Percentiles rank a stretch among this genome's conserved stretches.
Conservation (phyloP, 2,113 vertebrate genomes). For the Notechis scutatus region DNA sequence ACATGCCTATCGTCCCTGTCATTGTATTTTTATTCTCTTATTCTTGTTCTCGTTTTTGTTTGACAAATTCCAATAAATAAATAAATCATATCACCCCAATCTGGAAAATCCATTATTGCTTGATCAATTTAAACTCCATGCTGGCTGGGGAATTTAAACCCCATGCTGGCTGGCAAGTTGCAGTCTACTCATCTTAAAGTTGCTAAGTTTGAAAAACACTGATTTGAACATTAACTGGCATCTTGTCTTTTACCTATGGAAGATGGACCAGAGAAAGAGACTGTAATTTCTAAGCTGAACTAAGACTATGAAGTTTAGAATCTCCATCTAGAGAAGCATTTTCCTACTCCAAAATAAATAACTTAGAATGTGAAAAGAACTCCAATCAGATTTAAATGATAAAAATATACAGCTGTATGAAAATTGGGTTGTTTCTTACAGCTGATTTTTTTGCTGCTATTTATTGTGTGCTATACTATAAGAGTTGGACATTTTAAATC, state of each 20-base stretch:
- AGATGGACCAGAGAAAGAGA: background rate
- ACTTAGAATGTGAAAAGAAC: background rate
- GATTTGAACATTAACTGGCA: background rate
- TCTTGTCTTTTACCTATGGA: background rate
- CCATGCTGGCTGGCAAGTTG: background rate
- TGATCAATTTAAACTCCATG: background rate
- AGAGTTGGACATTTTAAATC: background rate
- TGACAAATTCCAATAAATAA: no score
- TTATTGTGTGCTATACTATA: background rate
- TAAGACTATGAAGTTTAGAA: background rate
- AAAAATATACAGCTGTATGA: background rate
- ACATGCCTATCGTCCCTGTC: no score
- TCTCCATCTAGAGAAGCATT: background rate
- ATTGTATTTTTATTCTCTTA: no score
- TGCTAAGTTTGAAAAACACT: background rate
- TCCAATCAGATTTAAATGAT: background rate
- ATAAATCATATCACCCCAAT: background rate
- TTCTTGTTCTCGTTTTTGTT: no score
- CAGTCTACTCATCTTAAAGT: background rate
- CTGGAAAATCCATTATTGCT: background rate
- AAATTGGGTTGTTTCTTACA: background rate
- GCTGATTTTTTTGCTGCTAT: background rate
- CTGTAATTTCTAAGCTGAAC: background rate
- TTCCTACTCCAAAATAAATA: background rate
- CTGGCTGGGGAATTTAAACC: background rate